These are phyloP conservation scores for Paracentrotus lividus DNA, from an alignment of 53 echinoderm and acorn worm genomes.

Conservation along the genomic window DNA sequence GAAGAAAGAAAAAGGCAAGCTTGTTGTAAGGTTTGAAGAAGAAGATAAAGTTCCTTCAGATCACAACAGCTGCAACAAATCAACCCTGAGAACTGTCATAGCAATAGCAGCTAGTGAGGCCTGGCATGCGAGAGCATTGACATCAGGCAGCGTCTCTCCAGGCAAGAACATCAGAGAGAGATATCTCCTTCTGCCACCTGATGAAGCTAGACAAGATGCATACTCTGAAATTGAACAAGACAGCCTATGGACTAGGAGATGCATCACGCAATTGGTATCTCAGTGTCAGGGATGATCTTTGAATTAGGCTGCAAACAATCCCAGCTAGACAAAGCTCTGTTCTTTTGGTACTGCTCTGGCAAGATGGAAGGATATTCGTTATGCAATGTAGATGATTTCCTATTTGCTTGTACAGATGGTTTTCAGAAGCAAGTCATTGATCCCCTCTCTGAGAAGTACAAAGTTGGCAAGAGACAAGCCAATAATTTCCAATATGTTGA, in stretches of 20 bases:
- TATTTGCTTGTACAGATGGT: slow-evolving; percentile 71
- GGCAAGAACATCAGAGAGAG: slow-evolving; percentile 66
- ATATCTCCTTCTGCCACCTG: slow-evolving; percentile 58
- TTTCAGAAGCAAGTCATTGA: slow-evolving; percentile 65
- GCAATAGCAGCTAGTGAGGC: slow-evolving; percentile 75
- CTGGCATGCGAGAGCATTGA: slow-evolving; percentile 75
- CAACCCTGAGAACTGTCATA: slow-evolving; percentile 60
- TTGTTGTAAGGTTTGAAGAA: slow-evolving; percentile 73
- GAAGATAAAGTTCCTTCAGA: slow-evolving; percentile 65
- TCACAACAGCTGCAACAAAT: slow-evolving; percentile 68
- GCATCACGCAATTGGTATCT: slow-evolving; percentile 75
- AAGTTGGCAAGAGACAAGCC: slow-evolving; percentile 66
- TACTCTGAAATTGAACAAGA: slow-evolving; percentile 67
- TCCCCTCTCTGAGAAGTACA: slow-evolving; percentile 60
- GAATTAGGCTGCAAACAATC: slow-evolving; percentile 69
- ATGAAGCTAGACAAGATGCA: slow-evolving; percentile 68
- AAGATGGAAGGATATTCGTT: slow-evolving; percentile 58
- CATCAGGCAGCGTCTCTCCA: slow-evolving; percentile 68
- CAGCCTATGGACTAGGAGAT: slow-evolving; percentile 76
- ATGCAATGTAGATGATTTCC: slow-evolving; percentile 76
- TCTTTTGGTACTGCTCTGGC: slow-evolving; percentile 52
- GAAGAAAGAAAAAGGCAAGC: slow-evolving; percentile 61
- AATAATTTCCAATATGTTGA: slow-evolving; percentile 67
- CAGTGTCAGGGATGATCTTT: slow-evolving; percentile 64
- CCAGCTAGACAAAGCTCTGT: slow-evolving; percentile 50